Evolutionary conservation across 2,113 vertebrate species (phyloP), one percentile per base, ranked within the genome.

Genomic region (Odobenus rosmarus): DNA sequence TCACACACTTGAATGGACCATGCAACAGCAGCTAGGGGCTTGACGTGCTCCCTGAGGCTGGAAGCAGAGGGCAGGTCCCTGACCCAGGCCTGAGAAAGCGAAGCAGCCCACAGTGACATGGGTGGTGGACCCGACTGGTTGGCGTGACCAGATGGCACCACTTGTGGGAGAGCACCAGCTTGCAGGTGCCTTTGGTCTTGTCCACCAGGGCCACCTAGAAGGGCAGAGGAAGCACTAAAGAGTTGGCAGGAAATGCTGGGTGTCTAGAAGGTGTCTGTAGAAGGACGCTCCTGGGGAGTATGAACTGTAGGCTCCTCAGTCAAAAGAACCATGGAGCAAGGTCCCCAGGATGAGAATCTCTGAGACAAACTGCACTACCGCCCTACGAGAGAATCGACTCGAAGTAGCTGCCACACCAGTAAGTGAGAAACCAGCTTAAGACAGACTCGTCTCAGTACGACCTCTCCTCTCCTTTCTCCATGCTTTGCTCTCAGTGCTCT

Each of bases 241-340:
- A 80, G 24, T 9, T 28, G 9, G 7, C 57, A n/a, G 4, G 31
- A 57, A 53, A 88, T n/a, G 18, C 59, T 59, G 14, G 33, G 67
- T 81, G 85, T 77, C 71, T 18, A 64, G 39, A 28, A 55, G 49
- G 79, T 39, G 39, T 39, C 57, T 71, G 0, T 24, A 12, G 42
- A 59, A 57, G 5, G 31, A 62, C 4, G 18, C 12, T 15, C 3
- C 1, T 11, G 16, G 15, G 0, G 16, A 51, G 5, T 0, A 80
- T 13, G 46, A 95, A 96, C 81, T 49, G 24, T 0, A 46, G 23
- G 28, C 18, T 86, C 51, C 26, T 93, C 12, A 64, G 13, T 71
- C 33, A 83, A 72, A 96, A 90, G 7, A 86, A 88, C 15, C 9
- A 33, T 3, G 8, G 26, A 71, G 11, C 13, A 59, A 87, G 11